Evolutionary conservation across 2,113 vertebrate genomes (phyloP), one percentile per base, ranked within the genome.

Genomic region (Callaeas wilsoni): DNA sequence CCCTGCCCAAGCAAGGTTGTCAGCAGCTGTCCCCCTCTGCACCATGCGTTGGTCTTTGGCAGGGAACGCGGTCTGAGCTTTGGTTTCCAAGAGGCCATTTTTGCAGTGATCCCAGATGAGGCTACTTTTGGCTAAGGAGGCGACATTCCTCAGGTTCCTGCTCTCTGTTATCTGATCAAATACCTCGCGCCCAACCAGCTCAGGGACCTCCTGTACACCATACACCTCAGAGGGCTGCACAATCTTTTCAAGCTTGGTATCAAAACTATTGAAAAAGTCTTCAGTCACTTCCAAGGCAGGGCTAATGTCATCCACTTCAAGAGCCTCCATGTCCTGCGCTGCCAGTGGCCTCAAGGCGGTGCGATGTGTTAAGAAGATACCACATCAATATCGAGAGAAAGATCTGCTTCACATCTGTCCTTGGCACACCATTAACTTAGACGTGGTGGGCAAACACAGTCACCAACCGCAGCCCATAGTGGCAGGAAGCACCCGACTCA

Each of bases 271-370:
- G 96, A 98, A 99, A 97, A 99, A 99, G 88, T 99, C 99, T 94
- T 99, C 99, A 2, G 99, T 99, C 68, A 99, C 99, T 97, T 99
- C 99, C 85, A 99, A 97, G 89, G 99, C 99, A 4, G 99, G 99
- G 97, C 99, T 99, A 93, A 99, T 99, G 84, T 99, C 99, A 79
- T 99, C 99, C 41, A 99, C 99, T 91, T 99, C 99, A 77, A 99
- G 98, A 85, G 98, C 99, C 90, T 99, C 99, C 98, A 99, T 99
- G 89, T 98, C 95, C 90, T 91, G 39, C 25, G 73, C 55, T 79
- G 87, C 78, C 8, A 41, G 39, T 10, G 96, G 77, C 64, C 23
- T 57, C 3, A 5, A 47, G 68, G 47, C 3, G 63, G 37, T 12
- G 32, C 1, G 4, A 69, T 50, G 33, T 0, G 9, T 91, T 80